These are phyloP conservation scores for Heliconius sara DNA, from an alignment of 2,888 invertebrate genomes.

Conservation along the genomic window DNA sequence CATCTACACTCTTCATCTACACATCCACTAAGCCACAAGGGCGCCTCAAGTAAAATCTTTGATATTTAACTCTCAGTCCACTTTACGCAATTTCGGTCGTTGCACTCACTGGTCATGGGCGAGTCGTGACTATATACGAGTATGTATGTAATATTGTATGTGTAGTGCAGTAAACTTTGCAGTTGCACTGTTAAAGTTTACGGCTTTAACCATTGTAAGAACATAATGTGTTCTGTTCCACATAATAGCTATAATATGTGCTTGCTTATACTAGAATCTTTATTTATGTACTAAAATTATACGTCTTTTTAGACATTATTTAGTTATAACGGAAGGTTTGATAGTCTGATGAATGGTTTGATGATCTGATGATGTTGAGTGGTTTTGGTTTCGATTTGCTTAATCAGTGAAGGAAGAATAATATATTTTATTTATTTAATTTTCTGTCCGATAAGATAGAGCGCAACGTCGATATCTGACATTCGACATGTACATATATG, in stretches of 20 bases:
- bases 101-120: conserved; percentile 14
- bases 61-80: background rate
- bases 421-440: background rate
- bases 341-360: too few species aligned
- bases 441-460: too few species aligned
- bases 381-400: background rate
- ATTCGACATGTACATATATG: too few species aligned
- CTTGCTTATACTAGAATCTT: background rate
- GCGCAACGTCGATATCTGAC: too few species aligned
- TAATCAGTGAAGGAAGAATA: background rate
- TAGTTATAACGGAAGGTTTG: background rate
- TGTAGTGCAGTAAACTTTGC: background rate
- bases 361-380: background rate
- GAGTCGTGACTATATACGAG: conserved; percentile 11
- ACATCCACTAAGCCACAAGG: background rate
- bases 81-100: conserved; percentile 19
- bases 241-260: background rate
- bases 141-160: background rate
- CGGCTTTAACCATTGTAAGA: conserved; percentile 8
- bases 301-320: background rate
- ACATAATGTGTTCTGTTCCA: background rate
- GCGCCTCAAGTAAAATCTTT: background rate
- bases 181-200: conserved; percentile 7
- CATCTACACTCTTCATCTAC: background rate
- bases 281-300: background rate